Conservation (phyloP, 2,797 vertebrate species). For the Hippopotamyrus pictus region DNA sequence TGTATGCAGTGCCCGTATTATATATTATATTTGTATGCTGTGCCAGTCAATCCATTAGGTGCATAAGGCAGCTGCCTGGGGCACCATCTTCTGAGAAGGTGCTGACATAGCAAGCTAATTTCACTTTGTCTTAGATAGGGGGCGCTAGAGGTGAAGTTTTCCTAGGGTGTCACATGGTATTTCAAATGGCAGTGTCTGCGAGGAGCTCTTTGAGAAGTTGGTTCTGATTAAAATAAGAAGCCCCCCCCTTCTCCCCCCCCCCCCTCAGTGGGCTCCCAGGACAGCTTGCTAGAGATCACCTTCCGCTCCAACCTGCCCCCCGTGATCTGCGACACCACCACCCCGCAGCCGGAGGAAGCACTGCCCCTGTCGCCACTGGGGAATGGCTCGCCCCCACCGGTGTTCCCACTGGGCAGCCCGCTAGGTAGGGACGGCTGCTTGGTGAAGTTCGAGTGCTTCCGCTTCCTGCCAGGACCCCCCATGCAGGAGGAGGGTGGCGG, state of each 20-base stretch:
- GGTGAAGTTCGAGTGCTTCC: slow-evolving; percentile 81
- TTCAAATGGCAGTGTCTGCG: not conserved
- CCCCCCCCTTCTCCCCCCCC: not conserved
- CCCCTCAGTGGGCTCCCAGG: slow-evolving; percentile 83
- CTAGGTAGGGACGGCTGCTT: slow-evolving; percentile 70
- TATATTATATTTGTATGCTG: not conserved
- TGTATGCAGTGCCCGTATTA: not conserved
- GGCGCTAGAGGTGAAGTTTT: not conserved
- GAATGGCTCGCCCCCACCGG: slow-evolving; percentile 52
- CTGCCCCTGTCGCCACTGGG: slow-evolving; percentile 57
- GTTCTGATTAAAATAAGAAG: not conserved
- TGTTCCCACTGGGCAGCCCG: slow-evolving; percentile 57
- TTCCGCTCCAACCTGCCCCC: slow-evolving; percentile 76
- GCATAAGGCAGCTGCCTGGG: not conserved
- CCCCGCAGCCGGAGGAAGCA: slow-evolving; percentile 64
- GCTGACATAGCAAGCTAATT: not conserved
- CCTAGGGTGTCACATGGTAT: not conserved
- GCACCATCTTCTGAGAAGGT: not conserved
- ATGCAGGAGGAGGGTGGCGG: slow-evolving; percentile 42
- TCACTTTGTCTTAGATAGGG: not conserved
- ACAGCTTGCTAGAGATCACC: slow-evolving; percentile 94
- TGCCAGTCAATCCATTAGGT: not conserved
- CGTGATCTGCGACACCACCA: slow-evolving; percentile 61
- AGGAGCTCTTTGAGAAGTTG: not conserved
- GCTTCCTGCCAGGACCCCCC: slow-evolving; percentile 59